Evolutionary conservation across 1,140 invertebrate genomes (phyloP).

Genomic region (Stegodyphus mimosarum): DNA sequence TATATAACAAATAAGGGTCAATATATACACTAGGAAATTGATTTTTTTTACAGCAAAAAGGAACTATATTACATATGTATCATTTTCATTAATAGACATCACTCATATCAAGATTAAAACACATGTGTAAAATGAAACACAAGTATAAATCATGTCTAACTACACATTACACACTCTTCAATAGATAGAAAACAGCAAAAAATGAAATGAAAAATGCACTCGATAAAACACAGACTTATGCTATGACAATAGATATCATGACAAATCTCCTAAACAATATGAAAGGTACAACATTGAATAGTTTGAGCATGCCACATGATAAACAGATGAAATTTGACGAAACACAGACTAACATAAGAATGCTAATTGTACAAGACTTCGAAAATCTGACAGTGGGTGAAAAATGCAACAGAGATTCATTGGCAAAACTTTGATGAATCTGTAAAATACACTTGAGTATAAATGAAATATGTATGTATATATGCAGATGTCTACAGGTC

Average conservation of each 20-base stretch:
- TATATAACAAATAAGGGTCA: constrained; percentile 21
- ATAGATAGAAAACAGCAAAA: constrained; percentile 49
- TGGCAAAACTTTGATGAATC: constrained; percentile 25
- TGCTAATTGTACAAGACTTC: constrained; percentile 40
- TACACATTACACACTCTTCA: constrained; percentile 43
- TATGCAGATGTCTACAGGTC: no score
- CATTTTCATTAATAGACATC: constrained; percentile 41
- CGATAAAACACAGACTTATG: constrained; percentile 51
- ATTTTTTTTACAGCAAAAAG: constrained; percentile 49
- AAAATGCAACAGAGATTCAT: constrained; percentile 39
- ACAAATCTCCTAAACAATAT: constrained; percentile 59
- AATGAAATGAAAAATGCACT: constrained; percentile 56
- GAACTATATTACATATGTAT: constrained; percentile 58
- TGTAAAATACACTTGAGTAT: constrained; percentile 13
- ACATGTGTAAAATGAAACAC: constrained; percentile 55
- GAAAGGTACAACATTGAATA: constrained; percentile 57
- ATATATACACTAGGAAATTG: constrained; percentile 38
- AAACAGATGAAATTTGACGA: constrained; percentile 52
- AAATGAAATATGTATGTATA: no score
- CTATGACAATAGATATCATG: constrained; percentile 51
- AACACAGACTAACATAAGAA: constrained; percentile 54
- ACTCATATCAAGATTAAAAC: constrained; percentile 51
- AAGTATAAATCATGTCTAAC: constrained; percentile 57
- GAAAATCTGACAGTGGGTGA: constrained; percentile 35
- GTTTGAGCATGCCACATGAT: constrained; percentile 60